Base-by-base conservation (phyloP, 2,888 invertebrate species). In the Chrysolina haemoptera region DNA sequence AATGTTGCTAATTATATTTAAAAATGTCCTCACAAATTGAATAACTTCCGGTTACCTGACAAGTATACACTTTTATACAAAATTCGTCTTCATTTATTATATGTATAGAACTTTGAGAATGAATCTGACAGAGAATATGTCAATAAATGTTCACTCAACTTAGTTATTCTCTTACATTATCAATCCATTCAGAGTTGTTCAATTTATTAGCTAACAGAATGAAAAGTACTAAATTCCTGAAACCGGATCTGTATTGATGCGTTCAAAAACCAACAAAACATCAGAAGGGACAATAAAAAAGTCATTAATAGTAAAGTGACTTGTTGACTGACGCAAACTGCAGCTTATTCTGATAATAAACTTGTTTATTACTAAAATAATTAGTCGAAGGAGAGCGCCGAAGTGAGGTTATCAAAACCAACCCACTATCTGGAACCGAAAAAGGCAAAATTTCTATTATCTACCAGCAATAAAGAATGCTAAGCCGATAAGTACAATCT, bases 401-500 rank as follows among this genome's bases (percentile, higher is more conserved):
- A 53, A 53, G 11, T 53, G 12, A 12, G 53, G 27, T 16, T 18
- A 53, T 11, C 53, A 18, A 16, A 18, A 53, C 16, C 53, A 53
- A 18, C 53, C 53, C 9, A 11, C 16, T 53, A 48, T 48, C 48
- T 8, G 48, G 48, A 9, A n/a, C 8, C 16, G 20, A 63, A 63
- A 20, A 64, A 18, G 12, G 11, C 20, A 5, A 46, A 64, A 22
- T 20, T 12, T 20, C 43, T 46, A 46, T 22, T 64, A 64, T 48
- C 64, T 64, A n/a, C 20, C 20, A 43, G 43, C 22, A 64, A 65
- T 46, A 67, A 35, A 53, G 16, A 53, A 53, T 53, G 53, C 40
- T 53, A 40, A 50, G 50, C 18, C 12, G 50, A 53, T 82, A 82
- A 68, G 22, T 27, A 16, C 55, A 68, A 62, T 62, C 68, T 46